Base-by-base conservation (phyloP, 2,113 vertebrate genomes). In the Prinia subflava region DNA sequence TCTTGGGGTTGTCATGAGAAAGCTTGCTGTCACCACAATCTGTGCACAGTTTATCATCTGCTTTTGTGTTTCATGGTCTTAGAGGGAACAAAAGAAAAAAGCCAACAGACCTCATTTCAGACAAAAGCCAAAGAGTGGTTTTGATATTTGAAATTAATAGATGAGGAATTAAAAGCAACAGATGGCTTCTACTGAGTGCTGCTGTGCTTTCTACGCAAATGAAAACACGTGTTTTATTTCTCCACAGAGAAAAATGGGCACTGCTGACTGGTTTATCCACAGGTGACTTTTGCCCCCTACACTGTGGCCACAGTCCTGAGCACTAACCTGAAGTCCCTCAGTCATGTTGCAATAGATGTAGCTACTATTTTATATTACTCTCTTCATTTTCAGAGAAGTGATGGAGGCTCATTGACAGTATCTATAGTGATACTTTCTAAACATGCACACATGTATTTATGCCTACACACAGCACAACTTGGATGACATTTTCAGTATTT, bases 11-110 rank as follows among this genome's bases (percentile, higher is more conserved):
- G 73, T 42, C 83, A 86, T 10, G 39, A 90, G 42, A 79, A n/a
- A 85, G n/a, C 88, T 94, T 56, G 27, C 70, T 95, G 89, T 80
- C 63, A 79, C n/a, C 64, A 41, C 83, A 96, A 89, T 82, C 90
- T 95, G 92, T 41, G 90, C 79, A 18, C 30, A 62, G 44, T 49
- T 93, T 73, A 76, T 95, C 76, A 87, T 68, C 92, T 50, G 90
- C 73, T 90, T 95, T 92, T 41, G 68, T 95, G 68, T 78, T 86
- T 39, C 60, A 18, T 1, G 21, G 57, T 42, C 80, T 95, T 53
- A 46, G 49, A 94, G 76, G 65, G 69, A 95, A 88, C 49, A 87
- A 78, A 88, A 88, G 49, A 16, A 62, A 74, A 87, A 93, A 74
- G 76, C 35, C 83, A 83, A n/a, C 0, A 3, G 63, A 55, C 27